These are phyloP conservation scores for Morinoia aosen DNA, from an alignment of 2,888 invertebrate species.

Conservation along the genomic window DNA sequence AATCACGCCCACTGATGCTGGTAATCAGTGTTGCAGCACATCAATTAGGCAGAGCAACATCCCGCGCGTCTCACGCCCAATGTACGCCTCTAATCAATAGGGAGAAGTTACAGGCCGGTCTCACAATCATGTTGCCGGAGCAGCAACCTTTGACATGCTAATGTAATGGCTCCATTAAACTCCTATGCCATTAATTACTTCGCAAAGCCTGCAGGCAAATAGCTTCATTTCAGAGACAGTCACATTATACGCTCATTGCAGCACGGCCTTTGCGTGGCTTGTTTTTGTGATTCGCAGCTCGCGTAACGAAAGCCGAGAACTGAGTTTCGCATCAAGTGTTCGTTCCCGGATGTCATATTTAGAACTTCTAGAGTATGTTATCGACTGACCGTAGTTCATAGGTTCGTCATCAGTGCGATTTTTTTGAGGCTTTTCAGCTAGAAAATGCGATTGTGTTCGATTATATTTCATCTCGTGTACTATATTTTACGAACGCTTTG, in stretches of 20 bases:
- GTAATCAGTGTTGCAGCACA: neutral
- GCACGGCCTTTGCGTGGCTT: neutral
- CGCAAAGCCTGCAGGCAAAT: conserved; percentile 24
- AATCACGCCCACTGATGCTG: neutral
- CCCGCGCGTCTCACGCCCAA: neutral
- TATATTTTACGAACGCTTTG: too few relatives aligned
- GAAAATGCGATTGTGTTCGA: too few relatives aligned
- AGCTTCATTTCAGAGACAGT: conserved; percentile 32
- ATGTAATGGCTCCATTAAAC: conserved; percentile 39
- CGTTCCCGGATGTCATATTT: too few relatives aligned
- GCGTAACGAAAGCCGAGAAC: neutral
- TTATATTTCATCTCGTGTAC: too few relatives aligned
- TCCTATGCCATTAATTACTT: conserved; percentile 44
- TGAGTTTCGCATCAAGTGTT: neutral
- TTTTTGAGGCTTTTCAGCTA: too few relatives aligned
- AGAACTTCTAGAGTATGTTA: too few relatives aligned
- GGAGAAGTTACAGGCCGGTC: neutral
- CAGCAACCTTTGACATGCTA: conserved; percentile 48
- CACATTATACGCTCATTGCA: neutral
- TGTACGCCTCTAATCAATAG: conserved; percentile 7
- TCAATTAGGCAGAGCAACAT: neutral
- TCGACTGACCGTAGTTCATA: too few relatives aligned
- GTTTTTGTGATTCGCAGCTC: neutral
- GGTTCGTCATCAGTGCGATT: too few relatives aligned
- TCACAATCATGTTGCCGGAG: neutral